Evolutionary conservation across 2,888 invertebrate genomes (phyloP), one percentile per base, ranked within the genome.

Genomic region (Scaptomyza cyrtandrae): DNA sequence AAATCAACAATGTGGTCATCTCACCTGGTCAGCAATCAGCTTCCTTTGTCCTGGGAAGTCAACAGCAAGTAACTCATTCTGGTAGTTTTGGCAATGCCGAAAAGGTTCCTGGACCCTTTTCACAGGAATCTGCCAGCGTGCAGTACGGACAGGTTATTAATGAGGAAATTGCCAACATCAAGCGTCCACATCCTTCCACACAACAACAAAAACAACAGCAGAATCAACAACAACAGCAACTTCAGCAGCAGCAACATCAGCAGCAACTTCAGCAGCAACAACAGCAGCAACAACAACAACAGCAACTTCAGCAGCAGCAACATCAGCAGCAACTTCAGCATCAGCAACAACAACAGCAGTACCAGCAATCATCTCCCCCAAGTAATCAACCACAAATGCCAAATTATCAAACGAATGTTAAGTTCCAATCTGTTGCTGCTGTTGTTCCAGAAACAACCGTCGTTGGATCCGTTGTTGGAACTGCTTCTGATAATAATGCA

Each of bases 1-100:
- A 94, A 75, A 94, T 94, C n/a, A 95, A 94, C 73, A 95, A 94
- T 66, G 93, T 95, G 31, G 93, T 94, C 33, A 94, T 95, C 48
- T 94, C 94, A 0, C 94, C 94, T 0, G 94, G 94, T 55, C 94
- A 95, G 85, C 93, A 95, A 63, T 94, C 94, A 0, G 94, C 95
- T 0, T 94, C 94, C 0, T 95, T 95, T 82, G 94, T 95, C 0
- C 92, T 95, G 1, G 94, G 95, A 5, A 94, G 95, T 77, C 93
- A 94, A 61, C 95, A 95, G 79, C 93, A 93, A 62, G 94, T 94
- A 0, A 91, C 91, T 1, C 80, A 86, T n/a, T 68, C 82, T 3
- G 92, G 92, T 48, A 91, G 92, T 27, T 92, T 92, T 16, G 94
- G 93, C 0, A 92, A 92, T 1, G 91, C 93, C 0, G 89, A 93